Conservation (phyloP, 2,888 invertebrate genomes). For the Diaprepes abbreviatus region DNA sequence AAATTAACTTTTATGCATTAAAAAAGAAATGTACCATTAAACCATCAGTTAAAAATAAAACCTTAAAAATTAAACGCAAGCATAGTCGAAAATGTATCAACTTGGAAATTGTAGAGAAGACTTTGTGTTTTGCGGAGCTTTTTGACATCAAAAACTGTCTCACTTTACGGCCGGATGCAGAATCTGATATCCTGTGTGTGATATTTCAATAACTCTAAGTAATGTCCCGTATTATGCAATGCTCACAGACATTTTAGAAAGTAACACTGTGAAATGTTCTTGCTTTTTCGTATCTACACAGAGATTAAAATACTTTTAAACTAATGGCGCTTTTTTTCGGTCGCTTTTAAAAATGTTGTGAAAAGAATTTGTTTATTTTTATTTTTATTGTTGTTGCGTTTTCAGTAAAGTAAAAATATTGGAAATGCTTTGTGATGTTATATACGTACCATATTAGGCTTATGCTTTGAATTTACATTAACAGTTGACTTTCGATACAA, state of each 20-base stretch:
- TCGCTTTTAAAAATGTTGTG: too few species aligned
- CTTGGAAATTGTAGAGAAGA: conserved; percentile 10
- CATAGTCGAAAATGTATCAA: conserved; percentile 32
- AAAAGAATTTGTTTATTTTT: too few species aligned
- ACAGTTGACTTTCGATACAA: too few species aligned
- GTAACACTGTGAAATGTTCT: background rate
- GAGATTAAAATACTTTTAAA: conserved; percentile 14
- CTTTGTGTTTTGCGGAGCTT: conserved; percentile 33
- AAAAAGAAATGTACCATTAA: background rate
- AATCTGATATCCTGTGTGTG: conserved; percentile 51
- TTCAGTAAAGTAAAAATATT: too few species aligned
- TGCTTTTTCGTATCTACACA: background rate
- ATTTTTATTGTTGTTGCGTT: too few species aligned
- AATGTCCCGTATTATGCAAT: conserved; percentile 51
- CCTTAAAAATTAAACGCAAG: conserved; percentile 11
- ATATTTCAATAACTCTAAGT: conserved; percentile 60
- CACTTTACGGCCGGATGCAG: conserved; percentile 31
- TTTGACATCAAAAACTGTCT: conserved; percentile 40
- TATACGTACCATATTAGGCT: too few species aligned
- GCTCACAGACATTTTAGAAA: background rate
- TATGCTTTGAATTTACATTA: too few species aligned
- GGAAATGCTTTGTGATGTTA: too few species aligned
- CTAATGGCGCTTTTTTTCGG: background rate
- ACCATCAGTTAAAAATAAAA: background rate
- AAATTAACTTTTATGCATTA: too few species aligned